Base-by-base conservation (phyloP, 2,113 vertebrate genomes). In the Camelus dromedarius region DNA sequence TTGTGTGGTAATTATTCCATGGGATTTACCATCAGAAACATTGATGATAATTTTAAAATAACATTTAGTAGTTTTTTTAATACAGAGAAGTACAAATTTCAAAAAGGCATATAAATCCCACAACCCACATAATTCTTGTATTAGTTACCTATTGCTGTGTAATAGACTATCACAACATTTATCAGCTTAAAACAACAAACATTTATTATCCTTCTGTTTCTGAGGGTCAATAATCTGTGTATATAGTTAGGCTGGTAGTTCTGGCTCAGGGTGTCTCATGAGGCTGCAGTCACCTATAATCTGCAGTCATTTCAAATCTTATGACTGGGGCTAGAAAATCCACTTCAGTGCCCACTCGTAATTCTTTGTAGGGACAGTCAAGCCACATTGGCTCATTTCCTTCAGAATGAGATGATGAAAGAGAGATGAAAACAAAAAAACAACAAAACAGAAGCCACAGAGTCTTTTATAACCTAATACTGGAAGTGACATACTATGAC, bases 151-250 rank as follows among this genome's bases (percentile, higher is more conserved):
- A 10, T 54, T 93, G 56, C 69, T 96, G 0, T 73, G 13, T 93
- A 92, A 81, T 46, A 80, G 54, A 52, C 30, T 48, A 64, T 38
- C 28, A 9, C 50, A 92, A 12, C 10, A 38, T 66, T 86, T 72
- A 89, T 60, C 50, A 91, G 35, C 52, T 75, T 86, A 70, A 94
- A 89, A 80, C 28, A 92, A 42, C 46, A 76, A 13, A 76, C 28
- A 64, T 85, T 72, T 94, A 79, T 66, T 81, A 60, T 58, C 42
- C 93, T 62, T 38, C 9, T 66, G 4, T 93, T 91, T 81, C 32
- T 76, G 60, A 76, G 28, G 24, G 56, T 93, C 66, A 54, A 3
- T 91, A 87, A 32, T 87, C 67, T 72, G 22, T 75, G 14, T 66
- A 67, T 66, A 67, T 18, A 66, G 24, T 83, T 91, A 24, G 32